Conservation (phyloP, 2,113 vertebrate species). For the Eurypyga helias region DNA sequence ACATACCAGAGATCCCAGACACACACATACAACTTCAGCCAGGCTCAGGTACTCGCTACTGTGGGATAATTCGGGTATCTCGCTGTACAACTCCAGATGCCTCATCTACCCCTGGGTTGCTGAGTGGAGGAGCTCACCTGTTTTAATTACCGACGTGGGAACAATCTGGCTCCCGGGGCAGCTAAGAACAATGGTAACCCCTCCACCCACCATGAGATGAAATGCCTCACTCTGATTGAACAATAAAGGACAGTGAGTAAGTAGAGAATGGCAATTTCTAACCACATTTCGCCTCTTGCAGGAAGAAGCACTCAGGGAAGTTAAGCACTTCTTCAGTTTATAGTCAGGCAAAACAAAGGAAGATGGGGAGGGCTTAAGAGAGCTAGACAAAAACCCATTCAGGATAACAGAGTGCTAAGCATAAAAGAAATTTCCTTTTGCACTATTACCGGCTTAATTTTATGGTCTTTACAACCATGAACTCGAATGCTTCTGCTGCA, state of each 20-base stretch:
- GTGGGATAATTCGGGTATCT: not conserved
- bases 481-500: not conserved
- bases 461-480: not conserved
- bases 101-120: not conserved
- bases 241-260: not conserved
- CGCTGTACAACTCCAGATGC: not conserved
- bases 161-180: not conserved
- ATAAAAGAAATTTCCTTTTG: not conserved
- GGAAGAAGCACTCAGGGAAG: constrained; percentile 18
- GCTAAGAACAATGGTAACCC: not conserved
- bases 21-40: not conserved
- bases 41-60: not conserved
- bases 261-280: constrained; percentile 16
- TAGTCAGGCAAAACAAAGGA: constrained; percentile 36
- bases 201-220: not conserved
- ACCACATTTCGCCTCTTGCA: not conserved
- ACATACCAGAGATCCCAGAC: not conserved
- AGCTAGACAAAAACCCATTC: constrained; percentile 6
- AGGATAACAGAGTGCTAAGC: not conserved
- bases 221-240: not conserved
- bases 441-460: not conserved
- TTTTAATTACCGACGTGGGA: not conserved
- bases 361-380: not conserved
- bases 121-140: not conserved
- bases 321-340: constrained; percentile 36